These are phyloP conservation scores for Pontoporia blainvillei DNA, from an alignment of 2,113 vertebrate genomes.

Conservation along the genomic window DNA sequence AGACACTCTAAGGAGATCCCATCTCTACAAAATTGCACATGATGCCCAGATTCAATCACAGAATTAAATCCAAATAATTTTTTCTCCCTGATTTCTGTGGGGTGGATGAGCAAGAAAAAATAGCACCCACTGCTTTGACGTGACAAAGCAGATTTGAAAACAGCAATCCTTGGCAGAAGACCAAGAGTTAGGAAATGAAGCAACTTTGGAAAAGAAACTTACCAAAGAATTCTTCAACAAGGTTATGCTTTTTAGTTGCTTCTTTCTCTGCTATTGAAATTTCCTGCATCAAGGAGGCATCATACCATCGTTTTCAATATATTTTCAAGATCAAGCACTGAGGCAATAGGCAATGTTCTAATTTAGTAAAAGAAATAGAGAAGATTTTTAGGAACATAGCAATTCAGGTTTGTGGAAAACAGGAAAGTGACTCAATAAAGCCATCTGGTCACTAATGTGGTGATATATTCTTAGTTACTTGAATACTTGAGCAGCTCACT, in stretches of 20 bases:
- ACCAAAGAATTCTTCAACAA: neutral
- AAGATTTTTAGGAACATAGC: neutral
- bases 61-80: neutral
- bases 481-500: neutral
- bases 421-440: neutral
- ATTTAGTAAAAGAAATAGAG: neutral
- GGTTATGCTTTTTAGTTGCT: neutral
- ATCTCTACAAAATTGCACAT: neutral
- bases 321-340: neutral
- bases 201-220: neutral
- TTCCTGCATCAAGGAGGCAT: neutral
- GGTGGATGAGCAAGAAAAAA: neutral
- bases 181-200: neutral
- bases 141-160: neutral
- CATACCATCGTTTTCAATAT: neutral
- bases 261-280: slow-evolving; percentile 1
- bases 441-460: neutral
- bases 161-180: neutral
- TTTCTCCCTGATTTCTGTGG: neutral
- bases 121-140: neutral
- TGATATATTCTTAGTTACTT: neutral
- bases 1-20: neutral
- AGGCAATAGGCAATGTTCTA: neutral
- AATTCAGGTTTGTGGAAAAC: slow-evolving; percentile 14
- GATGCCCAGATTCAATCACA: neutral